Evolutionary conservation across 2,113 vertebrate species (phyloP), one percentile per base, ranked within the genome.

Genomic region (Ameiurus melas): DNA sequence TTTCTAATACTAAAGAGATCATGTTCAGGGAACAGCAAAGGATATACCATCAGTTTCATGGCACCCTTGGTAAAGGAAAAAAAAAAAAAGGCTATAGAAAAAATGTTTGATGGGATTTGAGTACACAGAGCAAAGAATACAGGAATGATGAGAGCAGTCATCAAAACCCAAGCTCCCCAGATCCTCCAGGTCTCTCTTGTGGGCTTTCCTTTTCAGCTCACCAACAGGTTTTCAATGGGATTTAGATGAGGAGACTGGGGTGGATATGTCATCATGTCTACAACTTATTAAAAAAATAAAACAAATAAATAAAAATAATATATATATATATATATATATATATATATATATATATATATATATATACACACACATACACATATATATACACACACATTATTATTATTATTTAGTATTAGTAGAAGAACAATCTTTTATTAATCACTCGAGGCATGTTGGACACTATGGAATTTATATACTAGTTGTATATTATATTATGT

Each of bases 1-100:
- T 36, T 62, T 84, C 82, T 84, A 83, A 84, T 88, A 83, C 57
- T 84, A 33, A 33, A 88, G 39, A 27, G 70, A 57, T 78, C 73
- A 53, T 43, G 57, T 66, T 73, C 51, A 58, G 20, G 27, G 87
- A 64, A 88, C 57, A 77, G n/a, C 66, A 33, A 60, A 10, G 2
- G 55, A 53, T 39, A 27, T 58, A 19, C 64, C 47, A 71, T 55
- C 55, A 58, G 79, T 58, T 81, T 33, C 33, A 27, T 62, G 30
- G 17, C 9, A 58, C 55, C 4, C 30, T 81, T 20, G 55, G 17
- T 58, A 58, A 81, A 55, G 22, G 55, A 47, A 64, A n/a, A 51
- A 5, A 71, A 5, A 71, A 86, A 57, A 43, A 64, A 1, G 60
- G 27, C 33, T 78, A 62, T 30, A 14, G 33, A 14, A 16, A 7